Conservation (phyloP, 1,140 invertebrate species). For the Tetramorium parvispinum region DNA sequence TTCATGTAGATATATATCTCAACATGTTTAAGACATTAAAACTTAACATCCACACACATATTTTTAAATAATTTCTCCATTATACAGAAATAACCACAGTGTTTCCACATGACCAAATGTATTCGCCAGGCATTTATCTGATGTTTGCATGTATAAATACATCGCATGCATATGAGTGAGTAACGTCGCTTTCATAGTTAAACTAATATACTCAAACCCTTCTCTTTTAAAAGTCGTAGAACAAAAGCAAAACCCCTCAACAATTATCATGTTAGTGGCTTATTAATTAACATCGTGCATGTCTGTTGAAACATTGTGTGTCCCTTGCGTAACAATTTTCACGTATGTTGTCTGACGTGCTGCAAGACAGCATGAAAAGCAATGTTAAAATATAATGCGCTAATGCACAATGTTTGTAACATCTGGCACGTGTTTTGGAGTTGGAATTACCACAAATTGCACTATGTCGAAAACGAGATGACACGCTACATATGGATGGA, state of each 20-base stretch:
- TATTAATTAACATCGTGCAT: conserved; percentile 20
- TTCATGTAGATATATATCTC: too few relatives aligned
- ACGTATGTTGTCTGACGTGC: conserved; percentile 1
- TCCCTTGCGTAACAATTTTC: conserved; percentile 1
- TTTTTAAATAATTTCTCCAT: too few relatives aligned
- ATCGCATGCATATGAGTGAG: neutral
- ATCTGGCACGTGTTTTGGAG: neutral
- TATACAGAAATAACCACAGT: too few relatives aligned
- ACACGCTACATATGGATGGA: too few relatives aligned
- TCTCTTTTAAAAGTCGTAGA: neutral
- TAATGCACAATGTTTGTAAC: conserved; percentile 13
- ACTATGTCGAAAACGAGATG: neutral
- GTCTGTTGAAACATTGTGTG: neutral
- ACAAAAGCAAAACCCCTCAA: neutral
- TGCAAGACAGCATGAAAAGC: neutral
- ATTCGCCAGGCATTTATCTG: neutral
- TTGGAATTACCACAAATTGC: neutral
- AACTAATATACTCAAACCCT: neutral
- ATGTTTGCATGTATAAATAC: too few relatives aligned
- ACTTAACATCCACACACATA: too few relatives aligned
- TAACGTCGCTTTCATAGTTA: neutral
- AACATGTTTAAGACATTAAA: too few relatives aligned
- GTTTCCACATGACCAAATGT: too few relatives aligned
- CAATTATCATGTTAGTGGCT: neutral
- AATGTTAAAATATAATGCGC: conserved; percentile 8